Percentiles rank a stretch among this genome's conserved stretches.
phyloP scores from a whole-genome alignment of 2,888 invertebrate species.

The Dilophus febrilis region DNA sequence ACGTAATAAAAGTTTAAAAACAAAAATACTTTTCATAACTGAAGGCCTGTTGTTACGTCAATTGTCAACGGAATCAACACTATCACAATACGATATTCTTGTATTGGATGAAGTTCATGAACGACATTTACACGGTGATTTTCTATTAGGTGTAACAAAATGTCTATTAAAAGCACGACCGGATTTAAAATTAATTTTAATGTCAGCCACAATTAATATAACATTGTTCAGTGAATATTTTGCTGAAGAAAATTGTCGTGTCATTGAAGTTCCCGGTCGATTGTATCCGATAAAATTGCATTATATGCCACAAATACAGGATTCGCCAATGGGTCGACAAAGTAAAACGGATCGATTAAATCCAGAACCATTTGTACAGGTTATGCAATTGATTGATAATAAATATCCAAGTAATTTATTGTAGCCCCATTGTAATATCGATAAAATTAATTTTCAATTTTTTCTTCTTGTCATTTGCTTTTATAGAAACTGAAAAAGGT shows the following conservation, averaged over 20 bases:
- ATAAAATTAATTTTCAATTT: too few relatives aligned
- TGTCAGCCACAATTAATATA: conserved; percentile 98
- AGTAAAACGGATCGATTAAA: conserved; percentile 58
- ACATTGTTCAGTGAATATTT: conserved; percentile 87
- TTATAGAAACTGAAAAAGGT: conserved; percentile 61
- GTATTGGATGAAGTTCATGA: conserved; percentile 97
- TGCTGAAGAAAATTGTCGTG: conserved; percentile 54
- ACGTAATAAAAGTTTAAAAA: conserved; percentile 67
- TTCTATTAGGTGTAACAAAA: conserved; percentile 83
- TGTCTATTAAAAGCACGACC: conserved; percentile 66
- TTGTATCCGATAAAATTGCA: conserved; percentile 82
- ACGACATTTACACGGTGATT: conserved; percentile 86
- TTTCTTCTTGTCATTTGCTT: too few relatives aligned
- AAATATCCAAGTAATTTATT: conserved; percentile 52
- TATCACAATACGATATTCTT: conserved; percentile 77
- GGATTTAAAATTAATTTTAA: conserved; percentile 79
- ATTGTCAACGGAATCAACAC: conserved; percentile 61
- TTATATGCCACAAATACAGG: conserved; percentile 50
- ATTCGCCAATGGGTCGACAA: conserved; percentile 33
- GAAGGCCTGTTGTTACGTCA: conserved; percentile 80
- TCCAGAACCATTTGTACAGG: conserved; percentile 80
- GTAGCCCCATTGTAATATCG: too few relatives aligned
- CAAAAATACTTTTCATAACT: conserved; percentile 88
- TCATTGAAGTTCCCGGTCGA: conserved; percentile 88
- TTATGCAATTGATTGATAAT: conserved; percentile 80